phyloP scores from a whole-genome alignment of 2,797 vertebrate genomes.

The Halcyon chelicuti region DNA sequence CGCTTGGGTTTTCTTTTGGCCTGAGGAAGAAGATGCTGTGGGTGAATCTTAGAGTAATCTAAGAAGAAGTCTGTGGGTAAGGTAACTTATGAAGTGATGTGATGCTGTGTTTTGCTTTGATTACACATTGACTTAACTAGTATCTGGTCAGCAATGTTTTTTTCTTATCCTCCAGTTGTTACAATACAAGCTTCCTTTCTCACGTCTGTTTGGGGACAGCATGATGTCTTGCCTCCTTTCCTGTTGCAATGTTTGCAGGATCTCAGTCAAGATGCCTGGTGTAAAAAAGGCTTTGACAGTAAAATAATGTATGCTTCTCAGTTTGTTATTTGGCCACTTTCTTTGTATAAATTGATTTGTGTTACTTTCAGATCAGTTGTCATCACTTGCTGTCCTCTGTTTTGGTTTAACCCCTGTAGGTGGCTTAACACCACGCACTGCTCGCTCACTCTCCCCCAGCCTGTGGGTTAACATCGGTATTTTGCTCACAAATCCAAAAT shows the following conservation, averaged over 20 bases:
- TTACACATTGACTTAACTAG: background rate
- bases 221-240: background rate
- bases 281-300: background rate
- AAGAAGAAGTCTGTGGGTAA: background rate
- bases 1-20: background rate
- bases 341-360: background rate
- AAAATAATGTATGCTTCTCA: background rate
- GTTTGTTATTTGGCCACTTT: background rate
- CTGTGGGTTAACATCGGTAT: background rate
- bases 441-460: background rate
- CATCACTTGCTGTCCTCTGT: background rate
- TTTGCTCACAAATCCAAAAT: background rate
- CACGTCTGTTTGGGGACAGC: background rate
- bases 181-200: background rate
- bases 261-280: background rate
- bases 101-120: background rate
- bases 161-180: background rate
- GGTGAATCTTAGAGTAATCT: background rate
- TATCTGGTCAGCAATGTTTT: background rate
- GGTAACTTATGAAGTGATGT: background rate
- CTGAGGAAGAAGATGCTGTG: background rate
- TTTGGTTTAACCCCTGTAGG: background rate
- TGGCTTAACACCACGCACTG: background rate
- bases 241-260: background rate
- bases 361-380: slow-evolving; percentile 13